Conservation (phyloP, 2,113 vertebrate genomes). For the Microcebus griseorufus region DNA sequence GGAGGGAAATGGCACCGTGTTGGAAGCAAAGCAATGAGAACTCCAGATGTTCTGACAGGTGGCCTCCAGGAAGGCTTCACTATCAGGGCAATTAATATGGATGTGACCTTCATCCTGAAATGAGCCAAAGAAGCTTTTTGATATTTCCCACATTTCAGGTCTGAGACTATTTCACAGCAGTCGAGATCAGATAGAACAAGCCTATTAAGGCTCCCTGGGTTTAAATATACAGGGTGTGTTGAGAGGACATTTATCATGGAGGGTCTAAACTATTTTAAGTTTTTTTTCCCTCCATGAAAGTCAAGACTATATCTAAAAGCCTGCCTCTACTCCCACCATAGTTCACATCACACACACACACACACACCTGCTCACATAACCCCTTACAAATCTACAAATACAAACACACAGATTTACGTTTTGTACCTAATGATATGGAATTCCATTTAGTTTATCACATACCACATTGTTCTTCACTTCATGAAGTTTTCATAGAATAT, state of each 20-base stretch:
- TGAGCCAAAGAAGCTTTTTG: slow-evolving; percentile 60
- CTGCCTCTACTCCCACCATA: accelerated
- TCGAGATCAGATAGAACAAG: slow-evolving; percentile 51
- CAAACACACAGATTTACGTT: background rate
- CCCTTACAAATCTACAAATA: background rate
- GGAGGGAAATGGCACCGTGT: background rate
- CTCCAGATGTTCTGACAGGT: slow-evolving; percentile 79
- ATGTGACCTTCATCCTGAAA: slow-evolving; percentile 78
- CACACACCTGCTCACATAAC: no score
- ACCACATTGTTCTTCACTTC: background rate
- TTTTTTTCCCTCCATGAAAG: background rate
- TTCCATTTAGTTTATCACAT: background rate
- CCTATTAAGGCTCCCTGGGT: slow-evolving; percentile 16
- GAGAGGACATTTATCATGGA: slow-evolving; percentile 10
- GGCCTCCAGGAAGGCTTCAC: slow-evolving; percentile 67
- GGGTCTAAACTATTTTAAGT: background rate
- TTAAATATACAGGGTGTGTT: background rate
- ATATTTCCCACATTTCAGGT: slow-evolving; percentile 58
- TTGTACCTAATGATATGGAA: background rate
- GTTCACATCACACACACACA: background rate
- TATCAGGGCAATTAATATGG: slow-evolving; percentile 72
- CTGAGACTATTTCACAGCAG: slow-evolving; percentile 67
- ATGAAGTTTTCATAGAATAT: background rate
- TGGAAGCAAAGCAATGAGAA: slow-evolving; percentile 33
- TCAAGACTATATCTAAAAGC: background rate